These are phyloP conservation scores for Drosophila albomicans DNA, from an alignment of 1,140 invertebrate species.

Conservation along the genomic window DNA sequence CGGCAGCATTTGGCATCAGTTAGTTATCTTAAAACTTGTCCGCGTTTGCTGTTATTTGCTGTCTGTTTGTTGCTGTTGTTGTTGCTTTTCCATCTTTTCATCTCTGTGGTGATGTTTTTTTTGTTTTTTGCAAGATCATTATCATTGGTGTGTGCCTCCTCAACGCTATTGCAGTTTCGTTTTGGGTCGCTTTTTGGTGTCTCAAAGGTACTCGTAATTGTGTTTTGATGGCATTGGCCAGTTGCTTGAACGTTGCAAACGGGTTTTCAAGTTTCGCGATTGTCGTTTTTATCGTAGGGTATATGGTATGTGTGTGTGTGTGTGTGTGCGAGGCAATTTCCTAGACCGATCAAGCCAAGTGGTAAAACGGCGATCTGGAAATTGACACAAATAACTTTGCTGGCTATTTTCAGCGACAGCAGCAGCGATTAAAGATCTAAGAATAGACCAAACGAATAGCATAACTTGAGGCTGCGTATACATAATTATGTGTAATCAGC, in stretches of 20 bases:
- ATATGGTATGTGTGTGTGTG: constrained; percentile 1
- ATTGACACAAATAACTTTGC: background rate
- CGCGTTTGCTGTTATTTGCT: constrained; percentile 45
- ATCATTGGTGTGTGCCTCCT: constrained; percentile 46
- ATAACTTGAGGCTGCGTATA: background rate
- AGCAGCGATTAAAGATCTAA: background rate
- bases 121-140: constrained; percentile 75
- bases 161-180: constrained; percentile 68
- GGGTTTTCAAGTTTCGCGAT: constrained; percentile 55
- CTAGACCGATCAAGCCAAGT: constrained; percentile 1
- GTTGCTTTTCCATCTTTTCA: constrained; percentile 16
- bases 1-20: constrained; percentile 47
- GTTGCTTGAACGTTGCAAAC: constrained; percentile 52
- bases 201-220: constrained; percentile 63
- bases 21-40: constrained; percentile 64
- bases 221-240: constrained; percentile 73
- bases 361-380: background rate
- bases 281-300: constrained; percentile 38
- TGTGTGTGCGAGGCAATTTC: constrained; percentile 14
- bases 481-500: constrained; percentile 10
- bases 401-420: background rate
- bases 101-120: constrained; percentile 2
- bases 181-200: constrained; percentile 53
- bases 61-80: constrained; percentile 27
- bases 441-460: background rate